These are phyloP conservation scores for Syrphus vitripennis DNA, from an alignment of 2,888 invertebrate species.

Conservation along the genomic window DNA sequence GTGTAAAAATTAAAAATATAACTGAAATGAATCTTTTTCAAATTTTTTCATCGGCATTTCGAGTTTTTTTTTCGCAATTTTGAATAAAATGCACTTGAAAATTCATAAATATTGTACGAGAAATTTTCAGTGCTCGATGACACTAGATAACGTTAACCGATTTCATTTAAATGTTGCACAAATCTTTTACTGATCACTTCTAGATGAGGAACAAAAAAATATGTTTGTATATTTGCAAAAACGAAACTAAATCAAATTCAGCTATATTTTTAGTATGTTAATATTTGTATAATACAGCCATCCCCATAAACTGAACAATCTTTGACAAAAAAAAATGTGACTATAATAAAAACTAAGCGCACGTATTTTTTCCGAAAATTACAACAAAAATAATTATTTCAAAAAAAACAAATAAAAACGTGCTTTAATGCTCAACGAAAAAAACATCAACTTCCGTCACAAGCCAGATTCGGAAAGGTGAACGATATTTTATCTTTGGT, in stretches of 20 bases:
- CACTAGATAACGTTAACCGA: too few relatives aligned
- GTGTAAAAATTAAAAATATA: too few relatives aligned
- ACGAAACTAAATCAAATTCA: background rate
- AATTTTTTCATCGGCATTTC: too few relatives aligned
- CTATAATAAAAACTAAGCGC: background rate
- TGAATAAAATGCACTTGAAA: too few relatives aligned
- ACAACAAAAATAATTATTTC: background rate
- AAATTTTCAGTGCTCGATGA: too few relatives aligned
- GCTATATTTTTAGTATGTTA: background rate
- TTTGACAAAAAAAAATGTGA: background rate
- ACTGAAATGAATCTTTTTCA: too few relatives aligned
- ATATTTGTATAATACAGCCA: background rate
- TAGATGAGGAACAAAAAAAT: too few relatives aligned
- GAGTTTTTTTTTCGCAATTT: too few relatives aligned
- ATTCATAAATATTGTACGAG: too few relatives aligned
- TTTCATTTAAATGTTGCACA: too few relatives aligned
- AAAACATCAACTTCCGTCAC: background rate
- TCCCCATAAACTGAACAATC: background rate
- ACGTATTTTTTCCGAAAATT: background rate
- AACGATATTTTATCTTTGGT: background rate
- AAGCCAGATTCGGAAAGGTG: background rate
- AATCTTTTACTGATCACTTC: too few relatives aligned
- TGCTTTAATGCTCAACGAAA: background rate
- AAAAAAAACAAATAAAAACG: background rate
- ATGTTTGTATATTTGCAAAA: too few relatives aligned